Conservation (phyloP, 2,888 invertebrate genomes). For the Mimachlamys varia region DNA sequence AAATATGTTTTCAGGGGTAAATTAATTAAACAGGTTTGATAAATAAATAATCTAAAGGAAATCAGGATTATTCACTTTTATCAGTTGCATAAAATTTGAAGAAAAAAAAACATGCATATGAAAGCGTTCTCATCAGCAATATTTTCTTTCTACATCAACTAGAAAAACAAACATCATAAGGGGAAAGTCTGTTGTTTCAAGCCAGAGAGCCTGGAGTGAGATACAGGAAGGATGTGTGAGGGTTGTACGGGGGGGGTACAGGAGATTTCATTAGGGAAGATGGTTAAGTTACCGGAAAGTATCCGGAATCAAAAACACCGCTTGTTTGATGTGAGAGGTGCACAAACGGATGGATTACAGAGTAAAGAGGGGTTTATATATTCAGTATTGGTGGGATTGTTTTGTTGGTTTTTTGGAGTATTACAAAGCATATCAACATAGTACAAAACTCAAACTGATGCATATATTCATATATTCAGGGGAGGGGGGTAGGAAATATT, state of each 20-base stretch:
- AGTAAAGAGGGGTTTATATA: not conserved
- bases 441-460: no score
- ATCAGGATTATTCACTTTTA: not conserved
- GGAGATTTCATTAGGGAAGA: conserved; percentile 15
- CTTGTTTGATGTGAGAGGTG: not conserved
- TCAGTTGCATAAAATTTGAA: no score
- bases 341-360: conserved; percentile 20
- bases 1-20: no score
- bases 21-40: not conserved
- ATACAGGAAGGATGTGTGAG: not conserved
- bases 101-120: not conserved
- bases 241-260: not conserved
- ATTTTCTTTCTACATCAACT: not conserved
- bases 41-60: not conserved
- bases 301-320: not conserved
- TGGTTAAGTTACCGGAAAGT: not conserved
- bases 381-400: no score
- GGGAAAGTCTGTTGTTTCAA: not conserved
- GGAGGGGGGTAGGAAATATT: no score
- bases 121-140: not conserved
- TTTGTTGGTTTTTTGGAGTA: no score
- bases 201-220: not conserved
- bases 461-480: no score
- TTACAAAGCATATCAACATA: no score
- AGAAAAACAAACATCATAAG: not conserved